Evolutionary conservation across 2,888 invertebrate genomes (phyloP).

Genomic region (Phengaris arion): DNA sequence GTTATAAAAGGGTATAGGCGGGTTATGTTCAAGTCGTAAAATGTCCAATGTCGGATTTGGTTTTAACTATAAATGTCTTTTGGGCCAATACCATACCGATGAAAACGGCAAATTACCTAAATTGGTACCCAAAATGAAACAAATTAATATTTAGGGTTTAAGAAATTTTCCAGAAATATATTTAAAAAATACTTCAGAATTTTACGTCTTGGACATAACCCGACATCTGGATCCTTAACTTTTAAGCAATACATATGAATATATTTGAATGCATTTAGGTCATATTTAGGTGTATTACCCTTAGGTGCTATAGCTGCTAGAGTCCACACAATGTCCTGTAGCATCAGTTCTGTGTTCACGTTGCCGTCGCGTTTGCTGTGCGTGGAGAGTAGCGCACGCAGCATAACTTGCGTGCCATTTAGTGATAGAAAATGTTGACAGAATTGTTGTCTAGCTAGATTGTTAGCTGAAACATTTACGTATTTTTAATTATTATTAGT

Average conservation of each 20-base stretch:
- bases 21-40: no score
- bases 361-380: conserved; percentile 76
- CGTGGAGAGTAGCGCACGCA: conserved; percentile 74
- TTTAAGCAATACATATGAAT: neutral
- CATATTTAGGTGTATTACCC: conserved; percentile 56
- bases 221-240: no score
- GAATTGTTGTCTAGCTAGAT: conserved; percentile 71
- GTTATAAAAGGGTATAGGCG: no score
- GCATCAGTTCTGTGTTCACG: conserved; percentile 73
- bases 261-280: neutral
- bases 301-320: conserved; percentile 78
- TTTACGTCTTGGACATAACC: no score
- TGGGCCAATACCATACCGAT: no score
- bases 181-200: no score
- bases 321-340: conserved; percentile 81
- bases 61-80: no score
- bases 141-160: no score
- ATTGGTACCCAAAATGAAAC: no score
- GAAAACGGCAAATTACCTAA: no score
- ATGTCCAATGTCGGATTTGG: no score
- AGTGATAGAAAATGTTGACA: conserved; percentile 73
- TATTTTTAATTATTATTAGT: neutral
- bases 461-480: conserved; percentile 67
- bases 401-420: conserved; percentile 79
- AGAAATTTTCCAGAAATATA: no score